These are phyloP conservation scores for Distichodus sexfasciatus DNA, from an alignment of 2,797 vertebrate genomes.

Conservation along the genomic window DNA sequence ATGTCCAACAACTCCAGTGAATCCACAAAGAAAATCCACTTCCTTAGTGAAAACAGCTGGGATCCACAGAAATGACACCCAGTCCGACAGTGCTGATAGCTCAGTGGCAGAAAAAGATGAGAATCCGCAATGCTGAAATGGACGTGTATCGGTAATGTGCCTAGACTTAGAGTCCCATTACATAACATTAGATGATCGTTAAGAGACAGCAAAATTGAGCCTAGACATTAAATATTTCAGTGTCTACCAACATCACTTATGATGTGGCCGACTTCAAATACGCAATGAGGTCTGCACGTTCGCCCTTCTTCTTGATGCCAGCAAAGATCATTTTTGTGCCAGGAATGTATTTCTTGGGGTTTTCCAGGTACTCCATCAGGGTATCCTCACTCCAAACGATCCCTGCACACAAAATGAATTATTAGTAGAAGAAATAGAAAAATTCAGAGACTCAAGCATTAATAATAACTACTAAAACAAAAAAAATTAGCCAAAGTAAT, in stretches of 20 bases:
- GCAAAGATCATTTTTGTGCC: constrained; percentile 87
- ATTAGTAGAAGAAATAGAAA: neutral
- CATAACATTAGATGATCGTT: constrained; percentile 17
- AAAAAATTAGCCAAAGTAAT: too few relatives aligned
- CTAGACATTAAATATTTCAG: constrained; percentile 54
- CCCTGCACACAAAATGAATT: constrained; percentile 55
- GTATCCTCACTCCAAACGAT: constrained; percentile 78
- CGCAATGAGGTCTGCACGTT: constrained; percentile 78
- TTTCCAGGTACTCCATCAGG: constrained; percentile 82
- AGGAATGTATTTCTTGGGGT: constrained; percentile 89
- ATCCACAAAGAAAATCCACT: constrained; percentile 36
- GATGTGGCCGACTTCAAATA: constrained; percentile 83
- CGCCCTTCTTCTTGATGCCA: constrained; percentile 85
- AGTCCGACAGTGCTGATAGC: constrained; percentile 10
- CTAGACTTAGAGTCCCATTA: constrained; percentile 8
- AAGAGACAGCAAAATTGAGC: constrained; percentile 25
- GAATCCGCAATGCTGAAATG: constrained; percentile 6
- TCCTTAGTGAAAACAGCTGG: constrained; percentile 17
- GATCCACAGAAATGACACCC: constrained; percentile 22
- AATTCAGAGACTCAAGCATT: neutral
- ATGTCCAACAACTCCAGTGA: constrained; percentile 31
- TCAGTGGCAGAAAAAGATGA: constrained; percentile 2
- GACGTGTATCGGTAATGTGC: neutral
- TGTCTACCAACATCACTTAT: constrained; percentile 44
- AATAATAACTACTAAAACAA: neutral